Base-by-base conservation (phyloP, 2,797 vertebrate species). In the Helarctos malayanus region DNA sequence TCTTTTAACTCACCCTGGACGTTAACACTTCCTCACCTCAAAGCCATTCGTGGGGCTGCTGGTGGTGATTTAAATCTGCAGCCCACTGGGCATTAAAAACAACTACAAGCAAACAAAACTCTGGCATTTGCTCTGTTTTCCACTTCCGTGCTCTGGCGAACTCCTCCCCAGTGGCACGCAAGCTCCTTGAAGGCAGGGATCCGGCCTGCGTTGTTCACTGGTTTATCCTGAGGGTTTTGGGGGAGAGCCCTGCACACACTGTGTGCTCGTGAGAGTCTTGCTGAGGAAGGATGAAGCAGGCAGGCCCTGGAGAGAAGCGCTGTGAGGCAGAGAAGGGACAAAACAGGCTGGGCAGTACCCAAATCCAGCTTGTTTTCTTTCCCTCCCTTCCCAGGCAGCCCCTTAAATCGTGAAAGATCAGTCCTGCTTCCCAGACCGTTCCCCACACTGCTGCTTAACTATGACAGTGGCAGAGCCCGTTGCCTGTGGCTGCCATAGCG, bases 401-500 rank as follows among this genome's bases (percentile, higher is more conserved):
- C 73, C 79, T 71, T 68, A 68, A 76, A 41, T n/a, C 29, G 9
- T 8, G 21, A 71, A 89, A 88, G 52, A 79, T 49, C 16, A n/a
- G 5, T 25, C 32, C 32, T 38, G 6, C 32, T 63, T 45, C 54
- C 45, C 16, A 59, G 71, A 16, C 63, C 2, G 11, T 12, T 45
- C 25, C 19, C 61, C 25, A 41, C 10, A 71, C 54, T 21, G 47
- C 68, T 82, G 45, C 54, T 89, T 84, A 78, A 71, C 38, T 35
- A 27, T 0, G 13, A 57, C 0, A 1, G 13, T 19, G 2, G 38
- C 18, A 32, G 15, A 35, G 12, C 63, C 38, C 0, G 2, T 59
- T 63, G 84, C 61, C 63, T 35, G 23, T 47, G 25, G 49, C 32
- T 85, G 18, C 49, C 14, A 3, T 2, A 15, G 35, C 57, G 61